Evolutionary conservation across 2,113 vertebrate species (phyloP).

Genomic region (Casuarius casuarius): DNA sequence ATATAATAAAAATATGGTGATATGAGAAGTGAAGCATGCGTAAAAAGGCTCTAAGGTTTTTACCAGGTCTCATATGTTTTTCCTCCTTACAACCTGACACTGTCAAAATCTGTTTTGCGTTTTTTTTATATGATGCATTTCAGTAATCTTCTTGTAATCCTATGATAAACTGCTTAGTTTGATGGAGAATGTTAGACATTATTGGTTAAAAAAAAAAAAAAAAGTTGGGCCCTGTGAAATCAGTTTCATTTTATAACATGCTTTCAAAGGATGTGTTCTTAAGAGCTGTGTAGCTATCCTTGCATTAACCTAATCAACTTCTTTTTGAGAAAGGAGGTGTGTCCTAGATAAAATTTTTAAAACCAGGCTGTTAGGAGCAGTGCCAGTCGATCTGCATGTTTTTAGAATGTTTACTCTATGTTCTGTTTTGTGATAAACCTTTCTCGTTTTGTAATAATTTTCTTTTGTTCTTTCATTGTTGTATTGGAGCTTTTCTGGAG

Average conservation of each 20-base stretch:
- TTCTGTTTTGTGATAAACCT: background rate
- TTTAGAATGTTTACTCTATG: slow-evolving; percentile 22
- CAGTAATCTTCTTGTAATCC: slow-evolving; percentile 65
- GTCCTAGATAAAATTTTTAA: slow-evolving; percentile 55
- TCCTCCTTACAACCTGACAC: background rate
- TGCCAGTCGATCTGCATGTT: background rate
- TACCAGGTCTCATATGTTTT: background rate
- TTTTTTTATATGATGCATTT: slow-evolving; percentile 44
- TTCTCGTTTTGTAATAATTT: slow-evolving; percentile 32
- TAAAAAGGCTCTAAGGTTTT: background rate
- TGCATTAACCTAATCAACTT: slow-evolving; percentile 51
- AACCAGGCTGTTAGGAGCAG: slow-evolving; percentile 34
- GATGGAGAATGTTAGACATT: slow-evolving; percentile 41
- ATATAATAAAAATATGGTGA: background rate
- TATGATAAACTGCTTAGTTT: slow-evolving; percentile 56
- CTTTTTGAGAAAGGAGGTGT: background rate
- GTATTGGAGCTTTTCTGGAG: background rate
- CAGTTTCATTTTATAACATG: background rate
- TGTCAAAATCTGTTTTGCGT: slow-evolving; percentile 21
- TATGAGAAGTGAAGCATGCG: background rate
- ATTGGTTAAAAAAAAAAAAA: too few species aligned
- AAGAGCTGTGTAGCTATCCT: slow-evolving; percentile 35
- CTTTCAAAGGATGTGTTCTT: slow-evolving; percentile 25
- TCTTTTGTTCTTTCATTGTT: background rate
- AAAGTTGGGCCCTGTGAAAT: background rate